Evolutionary conservation across 1,140 invertebrate species (phyloP), one percentile per base, ranked within the genome.

Genomic region (honey bee (Apis mellifera)): DNA sequence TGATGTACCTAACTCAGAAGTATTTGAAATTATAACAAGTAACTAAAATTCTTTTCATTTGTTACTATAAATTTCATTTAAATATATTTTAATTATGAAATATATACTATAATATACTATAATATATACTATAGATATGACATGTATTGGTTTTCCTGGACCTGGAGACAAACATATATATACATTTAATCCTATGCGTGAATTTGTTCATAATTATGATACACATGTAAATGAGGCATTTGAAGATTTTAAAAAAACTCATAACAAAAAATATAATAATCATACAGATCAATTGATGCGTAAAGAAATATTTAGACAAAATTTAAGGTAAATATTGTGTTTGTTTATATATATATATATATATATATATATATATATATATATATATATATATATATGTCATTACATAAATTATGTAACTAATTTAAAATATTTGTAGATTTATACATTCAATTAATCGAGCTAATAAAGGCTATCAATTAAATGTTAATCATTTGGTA

Each of bases 181-280:
- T 74, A 97, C 96, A 3, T 98, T 98, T 91, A 99, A 99, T 94
- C 98, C 98, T 9, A 99, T 99, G 96, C 96, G 95, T 68, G 98
- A 99, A 94, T 99, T 98, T 89, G 95, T 99, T 59, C 95, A 97
- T 89, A 94, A 95, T 86, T 92, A 95, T 57, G 96, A 97, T 64
- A 89, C 93, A 1, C 98, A 99, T 92, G 94, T 98, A 3, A 94
- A 97, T 60, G 93, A 95, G 69, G 96, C 96, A 90, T 99, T 99
- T 93, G 93, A 96, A 54, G 93, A 95, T 62, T 99, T 98, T 91
- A 96, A 96, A 87, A 94, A 89, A 0, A 95, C 95, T 69, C 98
- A 99, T 90, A 94, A 95, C 9, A 97, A 96, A 89, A 85, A 94
- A 8, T 99, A 99, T 91, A 85, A 89, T 0, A 93, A 91, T 86